Conservation (phyloP, 2,888 invertebrate genomes). For the Drosophila recens region DNA sequence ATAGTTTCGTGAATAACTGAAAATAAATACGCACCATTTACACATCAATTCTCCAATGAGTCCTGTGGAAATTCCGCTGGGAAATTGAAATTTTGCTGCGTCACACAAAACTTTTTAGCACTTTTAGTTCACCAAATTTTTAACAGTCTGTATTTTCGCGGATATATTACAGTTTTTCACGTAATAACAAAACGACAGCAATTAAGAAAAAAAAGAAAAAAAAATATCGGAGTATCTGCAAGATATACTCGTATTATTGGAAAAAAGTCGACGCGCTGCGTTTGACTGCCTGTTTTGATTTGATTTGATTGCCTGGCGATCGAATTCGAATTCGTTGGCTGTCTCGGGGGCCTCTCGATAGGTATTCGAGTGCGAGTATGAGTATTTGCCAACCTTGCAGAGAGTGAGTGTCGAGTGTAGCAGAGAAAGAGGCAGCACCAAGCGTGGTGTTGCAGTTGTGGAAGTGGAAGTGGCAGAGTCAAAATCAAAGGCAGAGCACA, state of each 20-base stretch:
- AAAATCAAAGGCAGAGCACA: slow-evolving; percentile 16
- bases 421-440: slow-evolving; percentile 3
- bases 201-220: background rate
- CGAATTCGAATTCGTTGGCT: slow-evolving; percentile 65
- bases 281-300: slow-evolving; percentile 75
- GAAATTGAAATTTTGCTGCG: slow-evolving; percentile 35
- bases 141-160: slow-evolving; percentile 1
- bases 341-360: slow-evolving; percentile 17
- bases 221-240: slow-evolving; percentile 15
- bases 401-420: slow-evolving; percentile 12
- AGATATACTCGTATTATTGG: slow-evolving; percentile 34
- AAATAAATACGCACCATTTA: slow-evolving; percentile 68
- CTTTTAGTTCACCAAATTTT: background rate
- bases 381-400: slow-evolving; percentile 42
- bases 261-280: slow-evolving; percentile 70
- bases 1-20: slow-evolving; percentile 14
- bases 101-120: slow-evolving; percentile 1
- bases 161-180: slow-evolving; percentile 1
- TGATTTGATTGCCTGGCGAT: slow-evolving; percentile 69
- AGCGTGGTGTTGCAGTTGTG: background rate
- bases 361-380: slow-evolving; percentile 15
- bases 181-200: background rate
- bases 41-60: slow-evolving; percentile 60
- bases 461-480: slow-evolving; percentile 3
- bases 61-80: slow-evolving; percentile 45